Evolutionary conservation across 2,888 invertebrate genomes (phyloP), one percentile per base, ranked within the genome.

Genomic region (Metellina segmentata): DNA sequence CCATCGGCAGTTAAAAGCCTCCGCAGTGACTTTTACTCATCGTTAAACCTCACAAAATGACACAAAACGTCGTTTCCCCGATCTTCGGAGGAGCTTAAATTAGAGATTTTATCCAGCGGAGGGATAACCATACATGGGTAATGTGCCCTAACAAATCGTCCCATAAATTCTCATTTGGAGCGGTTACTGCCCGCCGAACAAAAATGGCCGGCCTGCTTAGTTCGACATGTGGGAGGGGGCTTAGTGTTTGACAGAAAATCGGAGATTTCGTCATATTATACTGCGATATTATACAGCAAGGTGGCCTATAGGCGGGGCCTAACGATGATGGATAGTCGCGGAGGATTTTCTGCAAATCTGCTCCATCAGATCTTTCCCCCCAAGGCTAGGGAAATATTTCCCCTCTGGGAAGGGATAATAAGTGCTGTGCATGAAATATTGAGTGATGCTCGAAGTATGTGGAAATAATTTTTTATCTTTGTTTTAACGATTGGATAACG

Each of bases 211-310:
- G 8, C 6, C 2, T 6, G 77, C 52, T 16, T 34, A 71, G 78
- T 19, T 83, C 53, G 49, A 78, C 83, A 89, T 20, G 49, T 51
- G 51, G 53, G 8, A 2, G 34, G 20, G 83, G 82, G 83, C 78
- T 89, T 85, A 85, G 72, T 52, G 19, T 83, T 78, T 83, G 89
- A 89, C 89, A 79, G 83, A 79, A 79, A 79, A 89, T 78, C 82
- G 61, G 77, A 70, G 83, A 49, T 81, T 79, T 89, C 52, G 75
- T 75, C 83, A 78, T 89, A 89, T 89, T 83, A 82, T 89, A 89
- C 82, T 89, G 89, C 83, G 72, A 79, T 89, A 89, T 89, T 89
- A 89, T 89, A 89, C 89, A 71, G 89, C 16, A 20, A 6, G 81
- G 72, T 19, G 82, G 82, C 78, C 71, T 61, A 72, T 70, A 49